Evolutionary conservation across 2,888 invertebrate species (phyloP), one percentile per base, ranked within the genome.

Genomic region (Caenorhabditis macrosperma): DNA sequence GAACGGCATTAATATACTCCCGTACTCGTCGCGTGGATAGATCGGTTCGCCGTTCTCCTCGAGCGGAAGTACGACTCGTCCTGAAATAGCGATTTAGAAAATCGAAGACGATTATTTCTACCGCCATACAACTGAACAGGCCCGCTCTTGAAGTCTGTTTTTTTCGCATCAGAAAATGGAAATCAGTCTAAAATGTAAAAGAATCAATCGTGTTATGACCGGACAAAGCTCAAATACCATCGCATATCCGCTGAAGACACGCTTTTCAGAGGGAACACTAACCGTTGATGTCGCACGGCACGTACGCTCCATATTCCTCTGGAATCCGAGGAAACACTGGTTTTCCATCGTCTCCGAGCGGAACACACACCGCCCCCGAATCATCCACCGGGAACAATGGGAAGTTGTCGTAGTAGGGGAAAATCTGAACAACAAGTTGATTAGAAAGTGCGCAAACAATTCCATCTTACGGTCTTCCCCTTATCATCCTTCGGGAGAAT

Each of bases 361-460:
- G 79, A 10, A 79, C 52, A 26, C 74, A 74, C 5, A 71, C 48
- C 3, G 59, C 64, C 5, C 79, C 79, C 0, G 74, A 68, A 22
- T 71, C 69, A 54, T 79, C 68, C 3, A 79, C 60, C 1, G 79
- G 79, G 52, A 79, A 79, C 5, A 79, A 24, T 1, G 79, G 79
- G n/a, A 63, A 38, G 44, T 64, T 33, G 17, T 64, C 57, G 44
- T 67, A 78, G 33, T 54, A 63, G 3, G 79, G 79, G 54, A 75
- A 79, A 5, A 79, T 64, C 74, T 79, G 63, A 28, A 76, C 57
- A 7, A 50, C 4, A 15, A 44, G 24, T 20, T n/a, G n/a, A n/a
- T n/a, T n/a, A n/a, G n/a, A n/a, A n/a, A n/a, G n/a, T n/a, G n/a
- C n/a, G n/a, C n/a, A n/a, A n/a, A n/a, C n/a, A n/a, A n/a, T n/a